Conservation (phyloP, 2,797 vertebrate genomes). For the Pseudochirops cupreus region DNA sequence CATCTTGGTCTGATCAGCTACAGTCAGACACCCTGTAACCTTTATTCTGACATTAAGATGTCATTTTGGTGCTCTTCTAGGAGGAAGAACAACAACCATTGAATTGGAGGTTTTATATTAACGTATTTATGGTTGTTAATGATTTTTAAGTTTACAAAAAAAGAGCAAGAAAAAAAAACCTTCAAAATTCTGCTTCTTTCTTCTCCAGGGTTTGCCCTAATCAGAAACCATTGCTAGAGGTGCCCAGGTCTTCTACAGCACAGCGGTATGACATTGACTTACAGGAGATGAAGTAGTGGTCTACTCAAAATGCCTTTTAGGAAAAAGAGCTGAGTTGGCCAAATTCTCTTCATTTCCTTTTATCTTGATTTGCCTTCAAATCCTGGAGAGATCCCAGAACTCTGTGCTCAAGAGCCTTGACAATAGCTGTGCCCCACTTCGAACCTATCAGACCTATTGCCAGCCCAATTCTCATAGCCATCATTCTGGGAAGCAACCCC, state of each 20-base stretch:
- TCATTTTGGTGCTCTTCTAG: neutral
- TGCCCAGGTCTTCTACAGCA: neutral
- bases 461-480: neutral
- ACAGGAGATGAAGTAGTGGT: neutral
- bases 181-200: neutral
- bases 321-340: neutral
- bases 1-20: neutral
- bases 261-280: neutral
- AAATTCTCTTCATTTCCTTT: neutral
- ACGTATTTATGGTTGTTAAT: neutral
- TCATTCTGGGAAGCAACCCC: neutral
- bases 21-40: neutral
- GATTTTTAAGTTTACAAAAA: neutral
- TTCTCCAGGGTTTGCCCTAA: neutral
- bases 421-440: neutral
- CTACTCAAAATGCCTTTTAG: neutral
- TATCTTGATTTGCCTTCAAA: neutral
- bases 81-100: neutral
- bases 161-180: neutral
- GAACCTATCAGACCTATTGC: neutral
- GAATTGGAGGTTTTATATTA: neutral
- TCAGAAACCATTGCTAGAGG: neutral
- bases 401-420: neutral
- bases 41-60: neutral
- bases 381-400: neutral